Base-by-base conservation (phyloP, 2,113 vertebrate species). In the Vimba vimba region DNA sequence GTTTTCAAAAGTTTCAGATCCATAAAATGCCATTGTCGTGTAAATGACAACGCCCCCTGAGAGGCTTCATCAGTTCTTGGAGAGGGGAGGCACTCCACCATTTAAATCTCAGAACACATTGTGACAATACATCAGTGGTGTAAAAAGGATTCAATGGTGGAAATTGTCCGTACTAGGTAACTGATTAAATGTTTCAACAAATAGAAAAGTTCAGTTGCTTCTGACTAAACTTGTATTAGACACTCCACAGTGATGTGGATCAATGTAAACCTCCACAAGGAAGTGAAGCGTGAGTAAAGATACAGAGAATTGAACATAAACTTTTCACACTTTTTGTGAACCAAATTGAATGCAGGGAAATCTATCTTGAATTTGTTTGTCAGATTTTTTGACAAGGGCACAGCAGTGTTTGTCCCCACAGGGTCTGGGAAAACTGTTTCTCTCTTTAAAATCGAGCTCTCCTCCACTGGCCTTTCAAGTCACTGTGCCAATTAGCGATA, bases 401-500 rank as follows among this genome's bases (percentile, higher is more conserved):
- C 39, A 66, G 73, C 25, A 60, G 75, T 57, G 64, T 60, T 79
- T 33, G 23, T 73, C 36, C 52, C 66, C 76, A 73, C 21, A 15
- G 82, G 82, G 25, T 79, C 17, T 84, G 39, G 33, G 66, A 21
- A 57, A 87, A 80, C 82, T 75, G 66, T 57, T 80, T 80, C 66
- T 52, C 76, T 78, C 66, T 50, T 60, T 27, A 21, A 64, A 79
- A 83, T 52, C 4, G 39, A 75, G 62, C 52, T 50, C 50, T 87
- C 82, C 33, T 84, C 62, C 64, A n/a, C 39, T 36, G 6, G 9
- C 62, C 60, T 59, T 80, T 78, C 71, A 79, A 87, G 82, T 79
- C 55, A 71, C 83, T 36, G 25, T 73, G 55, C 66, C 83, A 87
- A 87, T 84, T 84, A 87, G 76, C 17, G 43, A 75, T 68, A 47